Evolutionary conservation across 2,797 vertebrate species (phyloP), one percentile per base, ranked within the genome.

Genomic region (Neomorphus geoffroyi): DNA sequence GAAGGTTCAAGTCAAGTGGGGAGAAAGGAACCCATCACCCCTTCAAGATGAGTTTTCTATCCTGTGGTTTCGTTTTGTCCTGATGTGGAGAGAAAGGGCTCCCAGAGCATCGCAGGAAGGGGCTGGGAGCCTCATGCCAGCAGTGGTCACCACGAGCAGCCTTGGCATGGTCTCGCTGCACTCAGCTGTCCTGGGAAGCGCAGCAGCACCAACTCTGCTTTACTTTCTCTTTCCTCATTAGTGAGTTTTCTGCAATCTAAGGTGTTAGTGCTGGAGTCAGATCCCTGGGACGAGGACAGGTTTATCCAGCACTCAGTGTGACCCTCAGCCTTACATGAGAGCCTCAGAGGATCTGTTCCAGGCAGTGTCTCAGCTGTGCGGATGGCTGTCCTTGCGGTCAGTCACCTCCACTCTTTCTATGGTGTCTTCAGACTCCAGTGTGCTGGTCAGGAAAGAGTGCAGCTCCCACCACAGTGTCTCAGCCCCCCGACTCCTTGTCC

Each of bases 401-500:
- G 56, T 41, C 37, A 51, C 37, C 60, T 62, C 7, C 2, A 60
- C n/a, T 45, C 33, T 62, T 62, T 53, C 43, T 23, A 14, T 5
- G 32, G n/a, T 50, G 32, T 26, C 37, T 87, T 53, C 41, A 86
- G 57, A 23, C 33, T 12, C 1, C 1, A 2, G 8, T 0, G 0
- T 21, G 26, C 19, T 0, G 1, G 45, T 13, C 35, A 41, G 56
- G 58, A 79, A 28, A 65, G 33, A 61, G 7, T 12, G 18, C 51
- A 65, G 62, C 23, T 89, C 45, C 24, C 33, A 48, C 8, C 12
- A 13, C 0, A 0, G 17, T 11, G 21, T 41, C 33, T 53, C 58
- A 87, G 21, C 66, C 39, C n/a, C 12, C 24, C 1, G 0, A 1
- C 16, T 37, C 39, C 32, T 32, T 50, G 56, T 41, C 4, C 30